Percentiles rank a stretch among this genome's conserved stretches.
phyloP scores from a whole-genome alignment of 2,888 invertebrate species.

The Lycocerus yunnanus region DNA sequence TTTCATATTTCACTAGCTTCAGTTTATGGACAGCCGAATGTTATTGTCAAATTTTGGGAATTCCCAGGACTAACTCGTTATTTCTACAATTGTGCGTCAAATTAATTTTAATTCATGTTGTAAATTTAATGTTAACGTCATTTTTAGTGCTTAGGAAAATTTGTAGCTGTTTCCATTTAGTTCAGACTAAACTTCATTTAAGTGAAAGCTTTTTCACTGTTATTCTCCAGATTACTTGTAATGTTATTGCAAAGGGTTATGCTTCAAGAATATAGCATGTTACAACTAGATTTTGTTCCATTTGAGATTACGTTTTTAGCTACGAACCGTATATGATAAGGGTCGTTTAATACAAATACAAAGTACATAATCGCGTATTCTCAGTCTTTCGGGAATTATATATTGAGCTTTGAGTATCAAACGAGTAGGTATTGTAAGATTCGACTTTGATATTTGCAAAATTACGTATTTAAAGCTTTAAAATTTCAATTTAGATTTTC shows the following conservation, averaged over 20 bases:
- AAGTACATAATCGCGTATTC: not conserved
- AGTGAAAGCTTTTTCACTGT: constrained; percentile 7
- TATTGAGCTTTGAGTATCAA: not conserved
- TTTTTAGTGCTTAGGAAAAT: not conserved
- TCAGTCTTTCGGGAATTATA: not conserved
- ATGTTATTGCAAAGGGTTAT: not conserved
- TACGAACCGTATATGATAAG: constrained; percentile 8
- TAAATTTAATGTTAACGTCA: not conserved
- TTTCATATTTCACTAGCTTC: not conserved
- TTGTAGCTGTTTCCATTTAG: not conserved
- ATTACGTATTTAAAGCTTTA: not conserved
- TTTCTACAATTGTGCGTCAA: not conserved
- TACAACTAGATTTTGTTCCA: constrained; percentile 3
- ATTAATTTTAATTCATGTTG: not conserved
- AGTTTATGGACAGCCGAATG: not conserved
- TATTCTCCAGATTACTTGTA: not conserved
- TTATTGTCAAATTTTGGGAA: not conserved
- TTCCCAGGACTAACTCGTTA: not conserved
- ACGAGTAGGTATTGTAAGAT: not conserved
- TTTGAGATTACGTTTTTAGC: not conserved
- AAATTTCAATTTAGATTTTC: too few species aligned
- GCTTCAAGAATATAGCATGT: constrained; percentile 7
- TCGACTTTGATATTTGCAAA: not conserved
- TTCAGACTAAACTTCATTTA: constrained; percentile 3
- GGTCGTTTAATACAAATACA: not conserved